Conservation (phyloP, 2,797 vertebrate species). For the Danio jaintianensis region DNA sequence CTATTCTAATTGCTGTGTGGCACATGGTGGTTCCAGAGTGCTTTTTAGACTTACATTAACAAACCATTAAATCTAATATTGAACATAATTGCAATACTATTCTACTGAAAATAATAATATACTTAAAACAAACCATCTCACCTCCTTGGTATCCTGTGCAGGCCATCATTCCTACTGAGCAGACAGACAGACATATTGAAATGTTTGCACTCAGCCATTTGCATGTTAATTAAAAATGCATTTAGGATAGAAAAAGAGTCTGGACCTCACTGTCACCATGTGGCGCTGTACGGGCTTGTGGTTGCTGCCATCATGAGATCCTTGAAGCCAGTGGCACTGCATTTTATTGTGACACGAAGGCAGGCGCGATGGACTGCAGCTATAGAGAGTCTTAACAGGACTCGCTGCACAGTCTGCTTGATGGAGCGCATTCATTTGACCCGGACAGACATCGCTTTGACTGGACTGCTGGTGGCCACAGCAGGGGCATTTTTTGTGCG, state of each 20-base stretch:
- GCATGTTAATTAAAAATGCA: background rate
- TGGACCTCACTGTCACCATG: conserved; percentile 88
- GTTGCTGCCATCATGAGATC: conserved; percentile 77
- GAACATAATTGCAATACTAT: background rate
- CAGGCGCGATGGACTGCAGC: conserved; percentile 74
- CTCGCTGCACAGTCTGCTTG: conserved; percentile 62
- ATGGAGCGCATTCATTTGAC: conserved; percentile 59
- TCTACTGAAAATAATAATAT: conserved; percentile 7
- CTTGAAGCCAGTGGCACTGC: conserved; percentile 84
- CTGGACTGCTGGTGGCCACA: conserved; percentile 67
- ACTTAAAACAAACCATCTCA: conserved; percentile 70
- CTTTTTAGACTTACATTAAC: conserved; percentile 6
- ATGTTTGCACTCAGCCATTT: conserved; percentile 5
- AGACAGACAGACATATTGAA: conserved; percentile 47
- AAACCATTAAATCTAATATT: background rate
- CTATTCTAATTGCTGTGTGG: background rate
- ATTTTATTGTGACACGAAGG: conserved; percentile 70
- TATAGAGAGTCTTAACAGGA: conserved; percentile 65
- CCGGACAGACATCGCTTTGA: conserved; percentile 63
- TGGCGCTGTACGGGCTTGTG: conserved; percentile 83
- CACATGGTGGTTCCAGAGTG: background rate
- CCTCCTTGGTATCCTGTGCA: conserved; percentile 89
- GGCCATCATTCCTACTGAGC: conserved; percentile 83
- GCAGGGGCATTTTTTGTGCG: conserved; percentile 66
- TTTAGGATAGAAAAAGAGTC: background rate